These are phyloP conservation scores for Cybosia mesomella DNA, from an alignment of 2,888 invertebrate genomes.

Conservation along the genomic window DNA sequence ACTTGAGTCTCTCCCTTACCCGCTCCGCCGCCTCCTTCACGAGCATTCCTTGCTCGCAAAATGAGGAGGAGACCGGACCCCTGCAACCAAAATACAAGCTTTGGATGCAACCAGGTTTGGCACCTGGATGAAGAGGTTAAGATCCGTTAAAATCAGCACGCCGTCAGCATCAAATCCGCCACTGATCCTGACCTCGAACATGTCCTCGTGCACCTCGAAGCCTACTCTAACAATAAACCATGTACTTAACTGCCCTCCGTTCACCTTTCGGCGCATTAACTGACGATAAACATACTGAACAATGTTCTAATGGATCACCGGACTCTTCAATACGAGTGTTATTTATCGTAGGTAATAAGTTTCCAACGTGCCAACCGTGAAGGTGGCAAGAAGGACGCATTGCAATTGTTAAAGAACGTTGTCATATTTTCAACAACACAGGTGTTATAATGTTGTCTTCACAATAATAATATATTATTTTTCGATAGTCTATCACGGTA, in stretches of 20 bases:
- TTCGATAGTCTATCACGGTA: neutral
- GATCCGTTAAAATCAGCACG: neutral
- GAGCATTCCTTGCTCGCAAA: too few species aligned
- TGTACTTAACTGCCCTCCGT: neutral
- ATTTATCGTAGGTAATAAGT: slow-evolving; percentile 27
- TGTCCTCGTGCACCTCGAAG: neutral
- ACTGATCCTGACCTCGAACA: neutral
- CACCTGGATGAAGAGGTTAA: too few species aligned
- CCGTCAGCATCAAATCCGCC: neutral
- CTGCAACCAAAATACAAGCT: too few species aligned
- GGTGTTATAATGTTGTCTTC: neutral
- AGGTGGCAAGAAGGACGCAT: slow-evolving; percentile 14
- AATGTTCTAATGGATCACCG: slow-evolving; percentile 6
- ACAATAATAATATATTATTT: neutral
- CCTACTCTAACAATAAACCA: neutral
- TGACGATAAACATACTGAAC: neutral
- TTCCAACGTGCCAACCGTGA: slow-evolving; percentile 18
- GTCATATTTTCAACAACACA: neutral
- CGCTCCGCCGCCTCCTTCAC: too few species aligned
- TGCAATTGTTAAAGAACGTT: neutral
- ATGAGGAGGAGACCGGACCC: too few species aligned
- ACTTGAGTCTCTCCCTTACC: too few species aligned
- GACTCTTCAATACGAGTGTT: slow-evolving; percentile 15
- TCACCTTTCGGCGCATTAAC: neutral
- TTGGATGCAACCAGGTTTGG: too few species aligned